phyloP scores from a whole-genome alignment of 2,113 vertebrate species.

The Tyrannus savana region DNA sequence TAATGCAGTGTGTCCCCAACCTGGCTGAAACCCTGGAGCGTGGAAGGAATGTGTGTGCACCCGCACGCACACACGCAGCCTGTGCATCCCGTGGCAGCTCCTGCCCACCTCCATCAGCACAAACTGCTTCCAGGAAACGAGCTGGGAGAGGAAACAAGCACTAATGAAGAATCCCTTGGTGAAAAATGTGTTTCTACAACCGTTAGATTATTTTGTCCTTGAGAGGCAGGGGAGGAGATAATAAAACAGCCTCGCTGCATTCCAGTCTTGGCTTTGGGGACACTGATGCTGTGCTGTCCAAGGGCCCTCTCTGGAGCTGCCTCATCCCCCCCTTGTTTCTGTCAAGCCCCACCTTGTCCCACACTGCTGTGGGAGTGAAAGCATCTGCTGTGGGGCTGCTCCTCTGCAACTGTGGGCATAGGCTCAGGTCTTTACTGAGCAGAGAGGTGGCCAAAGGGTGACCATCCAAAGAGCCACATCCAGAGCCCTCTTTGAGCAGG shows the following conservation, averaged over 20 bases:
- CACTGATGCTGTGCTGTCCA: background rate
- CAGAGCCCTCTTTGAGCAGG: background rate
- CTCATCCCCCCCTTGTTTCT: background rate
- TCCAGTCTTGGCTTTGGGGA: background rate
- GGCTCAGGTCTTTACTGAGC: background rate
- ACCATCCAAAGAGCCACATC: rapidly evolving
- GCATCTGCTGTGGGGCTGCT: background rate
- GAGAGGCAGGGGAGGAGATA: background rate
- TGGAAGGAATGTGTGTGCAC: background rate
- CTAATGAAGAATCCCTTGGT: background rate
- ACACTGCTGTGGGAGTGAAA: background rate
- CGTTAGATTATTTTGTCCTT: background rate
- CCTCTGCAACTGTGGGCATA: rapidly evolving
- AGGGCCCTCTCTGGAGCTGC: background rate
- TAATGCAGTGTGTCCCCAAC: rapidly evolving
- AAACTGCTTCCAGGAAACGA: background rate
- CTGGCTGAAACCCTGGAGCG: rapidly evolving
- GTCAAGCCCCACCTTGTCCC: background rate
- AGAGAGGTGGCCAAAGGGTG: background rate
- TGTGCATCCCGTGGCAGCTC: background rate
- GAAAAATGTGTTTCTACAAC: slow-evolving; percentile 12
- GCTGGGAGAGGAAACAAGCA: background rate
- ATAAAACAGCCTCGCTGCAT: background rate
- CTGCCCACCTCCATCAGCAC: background rate
- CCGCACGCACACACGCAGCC: background rate